A percentile compares a stretch with the other conserved stretches of the same genome.
phyloP scores from a whole-genome alignment of 2,797 vertebrate genomes.

The Pseudochirops cupreus region DNA sequence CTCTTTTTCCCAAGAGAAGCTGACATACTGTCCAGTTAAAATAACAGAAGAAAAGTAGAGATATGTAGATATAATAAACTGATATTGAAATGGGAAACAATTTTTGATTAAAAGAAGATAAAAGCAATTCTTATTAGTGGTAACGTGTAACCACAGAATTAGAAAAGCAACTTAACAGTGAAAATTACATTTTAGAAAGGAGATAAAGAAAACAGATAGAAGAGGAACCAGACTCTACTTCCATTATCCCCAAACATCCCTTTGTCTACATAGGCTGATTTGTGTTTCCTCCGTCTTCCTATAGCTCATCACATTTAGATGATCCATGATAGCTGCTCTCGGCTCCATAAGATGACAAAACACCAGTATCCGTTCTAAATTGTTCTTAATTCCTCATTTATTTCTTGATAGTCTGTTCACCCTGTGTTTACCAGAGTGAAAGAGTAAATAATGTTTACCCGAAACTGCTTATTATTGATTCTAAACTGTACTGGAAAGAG shows the following conservation, averaged over 20 bases:
- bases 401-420: background rate
- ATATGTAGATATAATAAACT: background rate
- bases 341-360: background rate
- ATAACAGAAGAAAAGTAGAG: slow-evolving; percentile 44
- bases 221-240: background rate
- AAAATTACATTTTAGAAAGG: slow-evolving; percentile 19
- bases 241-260: slow-evolving; percentile 6
- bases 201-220: background rate
- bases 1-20: slow-evolving; percentile 54
- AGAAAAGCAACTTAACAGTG: slow-evolving; percentile 11
- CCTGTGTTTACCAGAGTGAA: background rate
- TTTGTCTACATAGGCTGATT: slow-evolving; percentile 10
- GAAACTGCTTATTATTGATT: background rate
- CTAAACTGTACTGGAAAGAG: background rate
- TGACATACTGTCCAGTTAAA: slow-evolving; percentile 52
- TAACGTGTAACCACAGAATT: background rate
- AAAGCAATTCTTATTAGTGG: background rate
- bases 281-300: background rate
- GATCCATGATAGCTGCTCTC: background rate
- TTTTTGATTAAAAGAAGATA: background rate
- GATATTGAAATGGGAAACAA: slow-evolving; percentile 10
- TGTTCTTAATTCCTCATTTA: background rate
- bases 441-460: background rate
- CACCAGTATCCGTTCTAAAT: background rate
- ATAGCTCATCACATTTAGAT: slow-evolving; percentile 31